Evolutionary conservation across 2,797 vertebrate genomes (phyloP).

Genomic region (Loriculus beryllinus): DNA sequence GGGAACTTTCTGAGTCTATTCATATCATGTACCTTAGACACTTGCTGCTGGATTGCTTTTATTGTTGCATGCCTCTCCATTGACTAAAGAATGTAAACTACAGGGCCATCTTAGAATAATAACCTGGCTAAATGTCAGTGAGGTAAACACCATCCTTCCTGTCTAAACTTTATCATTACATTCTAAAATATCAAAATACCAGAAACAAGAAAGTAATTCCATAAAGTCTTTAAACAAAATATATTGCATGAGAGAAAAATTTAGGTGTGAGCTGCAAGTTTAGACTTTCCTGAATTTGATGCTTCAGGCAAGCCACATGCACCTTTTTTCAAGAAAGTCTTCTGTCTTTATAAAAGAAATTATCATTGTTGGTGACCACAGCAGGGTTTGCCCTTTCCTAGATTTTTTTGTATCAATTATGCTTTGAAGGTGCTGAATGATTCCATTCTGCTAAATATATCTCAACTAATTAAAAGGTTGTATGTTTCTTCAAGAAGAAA

Average conservation of each 20-base stretch:
- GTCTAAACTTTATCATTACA: neutral
- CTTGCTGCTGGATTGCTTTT: neutral
- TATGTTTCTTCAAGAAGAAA: neutral
- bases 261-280: neutral
- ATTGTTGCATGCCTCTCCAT: neutral
- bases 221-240: neutral
- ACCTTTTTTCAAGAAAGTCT: neutral
- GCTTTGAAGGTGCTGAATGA: neutral
- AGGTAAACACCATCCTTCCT: neutral
- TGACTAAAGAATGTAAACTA: neutral
- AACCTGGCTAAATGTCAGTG: fast-evolving
- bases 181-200: neutral
- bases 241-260: neutral
- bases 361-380: neutral
- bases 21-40: neutral
- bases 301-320: neutral
- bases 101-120: neutral
- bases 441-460: neutral
- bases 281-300: neutral
- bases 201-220: neutral
- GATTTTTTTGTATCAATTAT: neutral
- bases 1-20: neutral
- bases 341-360: neutral
- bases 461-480: conserved; percentile 17
- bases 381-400: neutral